These are phyloP conservation scores for Euphydryas editha DNA, from an alignment of 2,888 invertebrate species.

Conservation along the genomic window DNA sequence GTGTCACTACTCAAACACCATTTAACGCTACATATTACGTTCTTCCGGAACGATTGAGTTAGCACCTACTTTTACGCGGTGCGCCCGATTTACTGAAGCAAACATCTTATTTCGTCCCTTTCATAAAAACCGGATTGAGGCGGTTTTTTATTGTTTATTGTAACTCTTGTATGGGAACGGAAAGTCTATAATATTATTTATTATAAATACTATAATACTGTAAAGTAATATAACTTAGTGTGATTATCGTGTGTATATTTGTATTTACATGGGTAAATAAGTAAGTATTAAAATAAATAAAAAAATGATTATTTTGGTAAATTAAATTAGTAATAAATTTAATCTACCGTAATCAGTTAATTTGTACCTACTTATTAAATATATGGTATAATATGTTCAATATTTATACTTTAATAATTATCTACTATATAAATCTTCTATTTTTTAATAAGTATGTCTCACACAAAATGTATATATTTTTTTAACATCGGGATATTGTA, in stretches of 20 bases:
- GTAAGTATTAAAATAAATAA: no score
- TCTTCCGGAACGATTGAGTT: conserved; percentile 69
- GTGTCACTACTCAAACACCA: conserved; percentile 43
- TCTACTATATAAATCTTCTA: no score
- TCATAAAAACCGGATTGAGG: conserved; percentile 21
- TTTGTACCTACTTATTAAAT: no score
- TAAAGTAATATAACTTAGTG: no score
- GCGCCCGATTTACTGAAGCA: conserved; percentile 42
- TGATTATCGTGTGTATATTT: no score
- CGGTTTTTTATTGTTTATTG: background rate
- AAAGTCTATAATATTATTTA: background rate
- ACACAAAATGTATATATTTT: background rate
- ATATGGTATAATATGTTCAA: no score
- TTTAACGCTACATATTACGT: conserved; percentile 62
- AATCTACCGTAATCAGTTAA: no score
- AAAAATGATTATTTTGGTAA: no score
- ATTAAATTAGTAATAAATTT: no score
- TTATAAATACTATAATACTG: background rate
- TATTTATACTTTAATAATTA: no score
- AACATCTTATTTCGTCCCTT: conserved; percentile 35
- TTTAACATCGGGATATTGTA: background rate
- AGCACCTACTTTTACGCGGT: conserved; percentile 68
- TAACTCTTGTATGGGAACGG: background rate
- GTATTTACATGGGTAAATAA: no score
- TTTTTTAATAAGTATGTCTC: background rate